Percentiles rank a stretch among this genome's conserved stretches.
phyloP scores from a whole-genome alignment of 2,888 invertebrate species.

The Agrochola macilenta region DNA sequence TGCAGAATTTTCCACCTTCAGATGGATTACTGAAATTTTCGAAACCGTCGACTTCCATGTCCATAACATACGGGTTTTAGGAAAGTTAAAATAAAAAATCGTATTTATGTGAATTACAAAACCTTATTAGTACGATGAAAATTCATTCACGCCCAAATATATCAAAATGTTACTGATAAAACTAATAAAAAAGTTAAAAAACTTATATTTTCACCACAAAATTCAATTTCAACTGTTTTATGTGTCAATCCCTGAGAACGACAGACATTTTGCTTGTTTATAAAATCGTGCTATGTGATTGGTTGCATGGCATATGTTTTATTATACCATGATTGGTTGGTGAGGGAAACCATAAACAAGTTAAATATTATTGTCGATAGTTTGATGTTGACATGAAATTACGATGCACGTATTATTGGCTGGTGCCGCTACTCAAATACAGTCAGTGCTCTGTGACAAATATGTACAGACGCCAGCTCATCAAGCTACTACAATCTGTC shows the following conservation, averaged over 20 bases:
- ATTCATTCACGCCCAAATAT: conserved; percentile 26
- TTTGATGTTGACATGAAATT: no score
- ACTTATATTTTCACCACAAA: conserved; percentile 64
- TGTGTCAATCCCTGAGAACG: conserved; percentile 58
- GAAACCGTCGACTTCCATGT: conserved; percentile 85
- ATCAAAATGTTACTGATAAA: conserved; percentile 42
- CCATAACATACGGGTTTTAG: conserved; percentile 54
- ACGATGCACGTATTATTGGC: no score
- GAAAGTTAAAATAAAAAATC: conserved; percentile 19
- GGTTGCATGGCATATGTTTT: no score
- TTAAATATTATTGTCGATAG: background rate
- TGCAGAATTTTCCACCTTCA: conserved; percentile 84
- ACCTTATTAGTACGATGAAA: conserved; percentile 3
- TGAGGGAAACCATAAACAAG: conserved; percentile 41
- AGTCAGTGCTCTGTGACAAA: no score
- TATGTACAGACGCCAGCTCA: no score
- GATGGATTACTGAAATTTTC: conserved; percentile 78
- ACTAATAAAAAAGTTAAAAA: conserved; percentile 55
- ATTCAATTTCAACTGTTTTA: conserved; percentile 88
- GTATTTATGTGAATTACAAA: background rate
- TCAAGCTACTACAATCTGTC: no score
- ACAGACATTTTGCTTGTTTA: conserved; percentile 76
- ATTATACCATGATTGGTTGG: conserved; percentile 77
- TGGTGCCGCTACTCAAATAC: no score
- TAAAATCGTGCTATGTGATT: conserved; percentile 71